Evolutionary conservation across 2,888 invertebrate genomes (phyloP).

Genomic region (Aquatica leii): DNA sequence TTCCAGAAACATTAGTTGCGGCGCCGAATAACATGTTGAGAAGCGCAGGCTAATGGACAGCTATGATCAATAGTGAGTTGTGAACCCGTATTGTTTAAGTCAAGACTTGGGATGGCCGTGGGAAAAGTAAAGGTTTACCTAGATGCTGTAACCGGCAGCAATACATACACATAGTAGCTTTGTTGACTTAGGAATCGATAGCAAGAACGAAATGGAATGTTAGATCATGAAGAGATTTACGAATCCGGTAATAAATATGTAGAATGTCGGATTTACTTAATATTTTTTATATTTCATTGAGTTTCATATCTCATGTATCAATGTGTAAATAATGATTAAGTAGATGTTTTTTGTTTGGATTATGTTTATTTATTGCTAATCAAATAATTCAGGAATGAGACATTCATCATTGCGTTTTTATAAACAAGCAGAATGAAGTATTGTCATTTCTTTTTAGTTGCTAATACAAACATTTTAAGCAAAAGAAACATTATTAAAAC

Average conservation of each 20-base stretch:
- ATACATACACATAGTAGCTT: conserved; percentile 31
- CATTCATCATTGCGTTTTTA: too few relatives aligned
- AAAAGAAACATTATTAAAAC: too few relatives aligned
- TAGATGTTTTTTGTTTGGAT: too few relatives aligned
- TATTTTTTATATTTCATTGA: conserved; percentile 6
- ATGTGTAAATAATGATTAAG: too few relatives aligned
- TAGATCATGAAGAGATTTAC: conserved; percentile 29
- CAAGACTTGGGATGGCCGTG: conserved; percentile 54
- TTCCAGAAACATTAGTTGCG: conserved; percentile 43
- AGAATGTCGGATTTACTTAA: conserved; percentile 9
- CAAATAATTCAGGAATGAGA: too few relatives aligned
- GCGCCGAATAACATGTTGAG: conserved; percentile 51
- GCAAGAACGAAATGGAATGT: conserved; percentile 26
- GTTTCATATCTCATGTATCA: too few relatives aligned
- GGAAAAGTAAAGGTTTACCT: conserved; percentile 55
- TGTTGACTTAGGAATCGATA: conserved; percentile 35
- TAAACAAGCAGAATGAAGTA: too few relatives aligned
- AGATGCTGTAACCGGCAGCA: conserved; percentile 37
- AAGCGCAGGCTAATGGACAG: conserved; percentile 54
- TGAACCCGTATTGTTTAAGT: conserved; percentile 55
- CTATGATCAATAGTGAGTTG: conserved; percentile 57
- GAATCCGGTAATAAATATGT: conserved; percentile 6
- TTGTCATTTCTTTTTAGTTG: too few relatives aligned
- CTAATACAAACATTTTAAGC: too few relatives aligned
- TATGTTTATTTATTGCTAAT: too few relatives aligned